Base-by-base conservation (phyloP, 2,113 vertebrate genomes). In the Chrysochloris asiatica region DNA sequence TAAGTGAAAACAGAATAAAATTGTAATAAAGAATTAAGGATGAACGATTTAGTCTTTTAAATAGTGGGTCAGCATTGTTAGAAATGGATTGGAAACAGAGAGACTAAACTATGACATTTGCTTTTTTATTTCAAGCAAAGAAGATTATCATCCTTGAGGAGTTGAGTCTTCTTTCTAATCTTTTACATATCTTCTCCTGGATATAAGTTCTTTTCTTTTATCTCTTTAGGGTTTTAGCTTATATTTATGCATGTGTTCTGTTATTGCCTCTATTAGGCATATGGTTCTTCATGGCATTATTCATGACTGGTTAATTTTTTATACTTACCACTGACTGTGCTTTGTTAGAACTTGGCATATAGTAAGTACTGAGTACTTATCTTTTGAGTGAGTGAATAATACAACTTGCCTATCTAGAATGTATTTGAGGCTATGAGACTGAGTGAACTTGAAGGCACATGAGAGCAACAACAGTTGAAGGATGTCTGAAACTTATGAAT, bases 1-100 rank as follows among this genome's bases (percentile, higher is more conserved):
- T 76, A 83, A 86, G 45, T 83, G 17, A 83, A 91, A 90, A 61
- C 86, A 86, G 80, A 86, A 84, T 73, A 83, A 93, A 86, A 72
- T 73, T 43, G 9, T 75, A 65, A 76, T 47, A 65, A 82, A 47
- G 38, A 76, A 50, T 86, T 75, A 86, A 88, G 73, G 22, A 52
- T 61, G 54, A 73, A 33, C 43, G n/a, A 26, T 7, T 69, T 13
- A 80, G 43, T 45, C 21, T 16, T 71, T 52, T 79, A 36, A 81
- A 61, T 93, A 38, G 17, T 75, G 2, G 65, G 47, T 33, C 8
- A 45, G 11, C 36, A 33, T 71, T 65, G 1, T 77, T 86, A 45
- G 71, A 85, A 77, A 83, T 79, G 33, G 12, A 59, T 65, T 45
- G 52, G 12, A 61, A 88, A 61, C 56, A 47, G 2, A 59, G 77